phyloP scores from a whole-genome alignment of 53 echinoderm and acorn worm species.

The Echinometra lucunter region DNA sequence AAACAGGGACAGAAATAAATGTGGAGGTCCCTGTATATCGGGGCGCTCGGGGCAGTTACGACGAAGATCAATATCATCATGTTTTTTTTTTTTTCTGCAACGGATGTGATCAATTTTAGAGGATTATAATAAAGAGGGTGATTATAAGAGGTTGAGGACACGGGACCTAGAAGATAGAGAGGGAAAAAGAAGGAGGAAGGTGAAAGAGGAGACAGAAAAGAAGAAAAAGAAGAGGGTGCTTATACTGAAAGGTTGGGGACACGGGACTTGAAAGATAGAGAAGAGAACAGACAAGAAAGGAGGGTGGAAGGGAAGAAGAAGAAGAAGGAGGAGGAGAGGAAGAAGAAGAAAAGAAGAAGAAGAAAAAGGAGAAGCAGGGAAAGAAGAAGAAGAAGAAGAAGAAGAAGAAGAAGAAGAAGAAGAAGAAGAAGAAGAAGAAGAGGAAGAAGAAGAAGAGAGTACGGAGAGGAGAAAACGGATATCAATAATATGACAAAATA shows the following conservation, averaged over 20 bases:
- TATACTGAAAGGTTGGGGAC: background rate
- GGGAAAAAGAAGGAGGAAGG: background rate
- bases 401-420: background rate
- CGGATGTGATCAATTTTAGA: constrained; percentile 47
- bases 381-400: background rate
- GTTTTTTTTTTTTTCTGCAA: constrained; percentile 1
- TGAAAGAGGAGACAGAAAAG: background rate
- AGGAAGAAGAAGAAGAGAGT: background rate
- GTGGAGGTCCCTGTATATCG: background rate
- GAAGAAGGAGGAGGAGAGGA: background rate
- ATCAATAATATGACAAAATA: too few relatives aligned
- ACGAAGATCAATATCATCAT: background rate
- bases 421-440: background rate
- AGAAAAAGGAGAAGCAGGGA: background rate
- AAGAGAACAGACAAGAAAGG: too few relatives aligned
- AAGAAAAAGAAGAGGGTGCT: too few relatives aligned
- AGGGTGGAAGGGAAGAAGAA: background rate
- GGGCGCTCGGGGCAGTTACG: background rate
- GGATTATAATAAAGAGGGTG: constrained; percentile 17
- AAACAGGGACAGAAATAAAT: background rate
- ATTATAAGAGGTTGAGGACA: constrained; percentile 39
- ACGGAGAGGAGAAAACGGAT: background rate
- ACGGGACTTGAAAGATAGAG: background rate
- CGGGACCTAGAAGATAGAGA: background rate
- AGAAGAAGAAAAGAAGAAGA: background rate